A percentile compares a stretch with the other conserved stretches of the same genome.
These are phyloP conservation scores for Myotis planiceps DNA, from an alignment of 2,797 vertebrate species.

Conservation along the genomic window DNA sequence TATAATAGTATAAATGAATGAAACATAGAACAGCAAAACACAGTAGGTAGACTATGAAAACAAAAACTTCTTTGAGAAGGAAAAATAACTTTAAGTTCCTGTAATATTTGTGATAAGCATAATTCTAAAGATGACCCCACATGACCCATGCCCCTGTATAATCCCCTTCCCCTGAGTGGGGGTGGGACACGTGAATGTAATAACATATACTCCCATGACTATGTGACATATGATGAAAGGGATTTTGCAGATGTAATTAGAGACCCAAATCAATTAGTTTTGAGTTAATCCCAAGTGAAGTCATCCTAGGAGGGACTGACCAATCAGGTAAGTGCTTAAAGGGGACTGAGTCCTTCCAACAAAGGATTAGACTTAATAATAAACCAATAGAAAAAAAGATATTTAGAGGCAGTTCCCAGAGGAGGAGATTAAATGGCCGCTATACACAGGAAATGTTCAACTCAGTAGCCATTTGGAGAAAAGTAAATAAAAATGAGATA, in stretches of 20 bases:
- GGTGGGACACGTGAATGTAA: not conserved
- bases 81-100: not conserved
- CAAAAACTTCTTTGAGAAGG: not conserved
- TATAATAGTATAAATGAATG: not conserved
- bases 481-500: not conserved
- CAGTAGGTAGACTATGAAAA: not conserved
- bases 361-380: not conserved
- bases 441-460: not conserved
- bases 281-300: not conserved
- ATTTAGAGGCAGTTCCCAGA: too few species aligned
- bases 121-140: too few species aligned
- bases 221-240: not conserved
- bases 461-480: not conserved
- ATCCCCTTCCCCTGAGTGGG: too few species aligned
- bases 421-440: not conserved
- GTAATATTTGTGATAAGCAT: not conserved
- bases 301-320: not conserved
- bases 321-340: not conserved
- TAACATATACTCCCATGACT: not conserved
- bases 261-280: not conserved
- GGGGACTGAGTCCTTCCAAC: not conserved
- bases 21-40: not conserved
- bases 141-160: too few species aligned
- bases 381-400: not conserved
- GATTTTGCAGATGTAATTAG: not conserved